A percentile compares a stretch with the other conserved stretches of the same genome.
Evolutionary conservation across 2,797 vertebrate species (phyloP).

Genomic region (Clarias pachynema): DNA sequence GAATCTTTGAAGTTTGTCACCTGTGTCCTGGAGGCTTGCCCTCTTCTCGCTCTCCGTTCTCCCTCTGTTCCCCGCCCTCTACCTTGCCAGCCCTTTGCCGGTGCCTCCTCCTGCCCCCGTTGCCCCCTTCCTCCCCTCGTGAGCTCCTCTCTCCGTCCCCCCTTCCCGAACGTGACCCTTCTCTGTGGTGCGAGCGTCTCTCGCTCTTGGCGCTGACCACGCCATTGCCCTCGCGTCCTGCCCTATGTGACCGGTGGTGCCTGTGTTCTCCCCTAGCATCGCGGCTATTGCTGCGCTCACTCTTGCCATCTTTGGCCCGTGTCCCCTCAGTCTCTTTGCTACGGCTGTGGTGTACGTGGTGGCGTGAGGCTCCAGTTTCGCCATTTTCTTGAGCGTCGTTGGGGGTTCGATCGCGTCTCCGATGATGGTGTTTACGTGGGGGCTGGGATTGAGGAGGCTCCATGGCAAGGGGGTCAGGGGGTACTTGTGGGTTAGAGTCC

Average conservation of each 20-base stretch:
- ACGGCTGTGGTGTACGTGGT: constrained; percentile 81
- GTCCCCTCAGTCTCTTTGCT: constrained; percentile 80
- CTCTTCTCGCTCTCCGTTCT: constrained; percentile 70
- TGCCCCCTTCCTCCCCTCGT: constrained; percentile 73
- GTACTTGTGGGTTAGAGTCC: constrained; percentile 49
- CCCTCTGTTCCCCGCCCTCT: constrained; percentile 74
- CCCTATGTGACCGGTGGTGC: constrained; percentile 80
- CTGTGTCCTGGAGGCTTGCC: constrained; percentile 75
- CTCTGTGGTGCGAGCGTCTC: constrained; percentile 79
- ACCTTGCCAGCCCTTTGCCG: constrained; percentile 72
- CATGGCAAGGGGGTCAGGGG: neutral
- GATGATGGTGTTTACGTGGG: constrained; percentile 76
- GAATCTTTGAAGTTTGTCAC: constrained; percentile 56
- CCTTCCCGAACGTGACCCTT: constrained; percentile 70
- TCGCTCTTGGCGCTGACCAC: constrained; percentile 69
- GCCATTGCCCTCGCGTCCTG: constrained; percentile 81
- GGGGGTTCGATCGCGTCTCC: constrained; percentile 70
- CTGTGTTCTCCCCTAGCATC: constrained; percentile 75
- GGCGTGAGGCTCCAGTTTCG: constrained; percentile 63
- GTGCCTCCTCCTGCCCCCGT: constrained; percentile 77
- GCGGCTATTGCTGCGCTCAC: constrained; percentile 72
- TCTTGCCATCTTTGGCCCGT: constrained; percentile 66
- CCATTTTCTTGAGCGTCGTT: constrained; percentile 76
- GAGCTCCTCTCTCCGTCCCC: constrained; percentile 74
- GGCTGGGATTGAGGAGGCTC: constrained; percentile 58